Percentiles rank a stretch among this genome's conserved stretches.
Evolutionary conservation across 2,113 vertebrate genomes (phyloP).

Genomic region (Prolemur simus): DNA sequence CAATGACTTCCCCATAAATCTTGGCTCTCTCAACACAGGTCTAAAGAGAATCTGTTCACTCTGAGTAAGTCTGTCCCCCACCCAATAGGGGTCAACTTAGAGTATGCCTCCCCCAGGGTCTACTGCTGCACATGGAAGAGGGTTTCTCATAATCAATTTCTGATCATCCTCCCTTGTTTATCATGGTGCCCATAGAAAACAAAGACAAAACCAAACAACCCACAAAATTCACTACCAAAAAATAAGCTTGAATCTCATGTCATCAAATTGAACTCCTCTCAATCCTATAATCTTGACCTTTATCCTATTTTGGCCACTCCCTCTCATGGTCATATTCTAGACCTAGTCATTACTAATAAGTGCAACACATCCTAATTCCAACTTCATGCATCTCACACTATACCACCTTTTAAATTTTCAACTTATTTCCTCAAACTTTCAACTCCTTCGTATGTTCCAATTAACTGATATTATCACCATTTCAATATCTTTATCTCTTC

Average conservation of each 20-base stretch:
- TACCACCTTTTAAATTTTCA: background rate
- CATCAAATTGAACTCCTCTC: background rate
- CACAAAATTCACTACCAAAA: background rate
- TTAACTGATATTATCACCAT: background rate
- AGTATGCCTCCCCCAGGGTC: background rate
- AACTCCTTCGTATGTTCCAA: background rate
- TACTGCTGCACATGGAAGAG: background rate
- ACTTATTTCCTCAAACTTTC: background rate
- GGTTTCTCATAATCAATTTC: background rate
- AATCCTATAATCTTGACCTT: background rate
- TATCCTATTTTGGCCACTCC: background rate
- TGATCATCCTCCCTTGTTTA: background rate
- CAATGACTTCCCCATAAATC: background rate
- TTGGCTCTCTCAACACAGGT: background rate
- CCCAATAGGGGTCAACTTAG: background rate
- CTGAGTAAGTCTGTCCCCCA: background rate
- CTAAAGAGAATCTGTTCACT: background rate
- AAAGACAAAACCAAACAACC: background rate
- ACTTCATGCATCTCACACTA: background rate
- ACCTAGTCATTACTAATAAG: background rate
- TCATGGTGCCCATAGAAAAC: background rate
- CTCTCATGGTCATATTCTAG: background rate
- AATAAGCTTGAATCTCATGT: too few species aligned
- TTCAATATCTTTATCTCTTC: background rate
- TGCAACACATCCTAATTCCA: background rate